Evolutionary conservation across 2,888 invertebrate species (phyloP), one percentile per base, ranked within the genome.

Genomic region (Cinara cedri): DNA sequence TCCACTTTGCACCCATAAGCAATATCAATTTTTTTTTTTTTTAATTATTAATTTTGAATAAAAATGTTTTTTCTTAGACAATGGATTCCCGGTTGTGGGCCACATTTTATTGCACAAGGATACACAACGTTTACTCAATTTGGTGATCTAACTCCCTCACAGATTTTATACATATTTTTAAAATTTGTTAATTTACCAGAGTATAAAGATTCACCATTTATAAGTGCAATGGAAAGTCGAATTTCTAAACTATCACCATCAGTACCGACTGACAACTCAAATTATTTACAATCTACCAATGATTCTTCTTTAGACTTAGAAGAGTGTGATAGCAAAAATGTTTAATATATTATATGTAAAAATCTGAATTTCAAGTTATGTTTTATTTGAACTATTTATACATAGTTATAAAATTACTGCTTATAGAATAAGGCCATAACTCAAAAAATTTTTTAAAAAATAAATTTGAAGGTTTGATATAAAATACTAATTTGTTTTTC

Each of bases 81-180:
- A 4, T 78, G 78, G 78, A 78, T 78, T 49, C 78, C 78, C 51
- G 78, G 78, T n/a, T 78, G 78, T 70, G 78, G 78, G 11, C 78
- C 78, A 11, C 42, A 78, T 70, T 78, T 78, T 70, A 68, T 78
- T 51, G 68, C 68, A 1, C 78, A 68, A 60, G 78, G 78, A 51
- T 42, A 70, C 16, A 78, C 78, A 62, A 70, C 70, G 62, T 78
- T 70, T 42, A 78, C 78, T 42, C 78, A 78, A 19, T 78, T 78
- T 51, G 78, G 78, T 21, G 78, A 78, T 60, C 68, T 78, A 21
- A 78, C 78, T 70, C 78, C 68, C 42, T 13, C 24, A 51, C 78
- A 78, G 2, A 68, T 78, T 24, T 78, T 78, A 51, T 14, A 14
- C 0, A 13, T 70, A 70, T 78, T 78, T 24, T 70, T 78, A 42